Base-by-base conservation (phyloP, 2,888 invertebrate genomes). In the Pheosia gnoma region DNA sequence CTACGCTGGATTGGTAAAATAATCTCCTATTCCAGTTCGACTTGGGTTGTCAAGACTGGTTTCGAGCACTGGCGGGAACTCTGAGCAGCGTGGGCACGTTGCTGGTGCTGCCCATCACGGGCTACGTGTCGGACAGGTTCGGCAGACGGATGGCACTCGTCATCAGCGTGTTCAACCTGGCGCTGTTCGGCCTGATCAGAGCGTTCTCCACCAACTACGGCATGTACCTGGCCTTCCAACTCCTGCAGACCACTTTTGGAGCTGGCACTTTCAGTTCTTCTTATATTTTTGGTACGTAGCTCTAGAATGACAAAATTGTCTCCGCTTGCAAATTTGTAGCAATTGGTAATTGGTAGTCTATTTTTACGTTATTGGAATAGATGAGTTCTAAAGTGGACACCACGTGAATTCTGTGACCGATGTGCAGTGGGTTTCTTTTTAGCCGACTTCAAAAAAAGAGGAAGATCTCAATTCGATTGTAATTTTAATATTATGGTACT, bases 31-130 rank as follows among this genome's bases (percentile, higher is more conserved):
- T 43, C 11, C 52, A 96, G 96, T 96, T 95, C 78, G 90, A 94
- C 71, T 84, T 96, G 5, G 95, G 95, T 11, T 96, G 96, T 71
- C 93, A 95, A 62, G 94, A 95, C 66, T 97, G 96, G 96, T 95
- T 95, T 74, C 89, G 96, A 57, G 94, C 96, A 0, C 80, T 97
- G 67, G 95, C 96, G 5, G 97, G 97, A 3, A 96, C 96, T 3
- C 87, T 96, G 2, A 95, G 95, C 84, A 96, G 95, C 75, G 86
- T 95, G 55, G 96, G 96, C 3, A 96, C 96, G 59, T 94, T 96
- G 65, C 86, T 96, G 60, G 96, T 96, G 8, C 88, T 96, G 62
- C 96, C 96, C 0, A 86, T 96, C 63, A 94, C 95, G 0, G 97
- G 97, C 38, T 94, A 94, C 67, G 76, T 96, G 47, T 96, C 97